Evolutionary conservation across 2,113 vertebrate species (phyloP).

Genomic region (Coreoperca whiteheadi): DNA sequence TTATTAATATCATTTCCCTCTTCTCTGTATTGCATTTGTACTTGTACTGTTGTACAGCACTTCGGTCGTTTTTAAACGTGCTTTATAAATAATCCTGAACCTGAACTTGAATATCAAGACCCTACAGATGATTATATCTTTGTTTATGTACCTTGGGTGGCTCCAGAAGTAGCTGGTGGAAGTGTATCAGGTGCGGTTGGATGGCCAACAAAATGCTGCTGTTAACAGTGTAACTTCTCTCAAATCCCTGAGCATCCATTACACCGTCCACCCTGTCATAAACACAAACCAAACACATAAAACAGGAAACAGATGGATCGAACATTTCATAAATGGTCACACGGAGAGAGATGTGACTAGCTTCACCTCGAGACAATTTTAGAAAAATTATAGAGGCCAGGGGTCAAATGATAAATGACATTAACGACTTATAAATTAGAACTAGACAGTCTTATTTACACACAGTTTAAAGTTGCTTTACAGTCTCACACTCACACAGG

Average conservation of each 20-base stretch:
- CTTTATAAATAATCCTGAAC: too few species aligned
- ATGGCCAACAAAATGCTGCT: slow-evolving; percentile 91
- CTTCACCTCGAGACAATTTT: neutral
- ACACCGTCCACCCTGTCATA: slow-evolving; percentile 81
- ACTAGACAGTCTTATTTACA: neutral
- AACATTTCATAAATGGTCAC: neutral
- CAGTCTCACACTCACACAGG: slow-evolving; percentile 87
- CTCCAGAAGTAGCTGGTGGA: slow-evolving; percentile 94
- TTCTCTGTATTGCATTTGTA: too few species aligned
- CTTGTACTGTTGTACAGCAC: too few species aligned
- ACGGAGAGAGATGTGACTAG: slow-evolving; percentile 2
- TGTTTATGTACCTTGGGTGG: slow-evolving; percentile 91
- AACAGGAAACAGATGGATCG: neutral
- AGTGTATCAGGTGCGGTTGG: slow-evolving; percentile 92
- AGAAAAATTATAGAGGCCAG: neutral
- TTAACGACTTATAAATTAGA: neutral
- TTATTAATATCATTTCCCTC: too few species aligned
- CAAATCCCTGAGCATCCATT: slow-evolving; percentile 85
- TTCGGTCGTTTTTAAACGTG: too few species aligned
- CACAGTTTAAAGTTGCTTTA: neutral
- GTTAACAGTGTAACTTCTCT: slow-evolving; percentile 87
- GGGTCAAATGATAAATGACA: neutral
- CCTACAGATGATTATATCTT: neutral
- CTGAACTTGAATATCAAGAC: too few species aligned
- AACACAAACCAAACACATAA: slow-evolving; percentile 37